Percentiles rank a stretch among this genome's conserved stretches.
phyloP scores from a whole-genome alignment of 2,888 invertebrate genomes.

The Eupithecia inturbata region DNA sequence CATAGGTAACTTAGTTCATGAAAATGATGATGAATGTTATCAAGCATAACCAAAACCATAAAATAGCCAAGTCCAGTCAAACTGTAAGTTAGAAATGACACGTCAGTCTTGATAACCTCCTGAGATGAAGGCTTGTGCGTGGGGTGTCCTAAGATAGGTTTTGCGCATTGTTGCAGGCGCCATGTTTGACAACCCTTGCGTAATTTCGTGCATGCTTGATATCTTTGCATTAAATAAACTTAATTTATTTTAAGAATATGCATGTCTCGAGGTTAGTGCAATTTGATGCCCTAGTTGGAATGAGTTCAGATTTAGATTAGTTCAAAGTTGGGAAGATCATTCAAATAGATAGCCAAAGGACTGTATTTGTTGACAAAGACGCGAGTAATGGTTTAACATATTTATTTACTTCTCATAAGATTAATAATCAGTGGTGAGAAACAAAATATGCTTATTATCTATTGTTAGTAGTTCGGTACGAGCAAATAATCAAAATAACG shows the following conservation, averaged over 20 bases:
- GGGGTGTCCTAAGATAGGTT: conserved; percentile 6
- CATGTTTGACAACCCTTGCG: conserved; percentile 3
- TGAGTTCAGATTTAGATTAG: neutral
- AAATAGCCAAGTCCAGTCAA: neutral
- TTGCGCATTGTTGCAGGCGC: conserved; percentile 2
- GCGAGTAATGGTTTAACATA: too few relatives aligned
- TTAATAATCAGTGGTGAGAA: too few relatives aligned
- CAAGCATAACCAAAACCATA: neutral
- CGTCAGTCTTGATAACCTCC: conserved; percentile 1
- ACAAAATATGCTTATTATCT: too few relatives aligned
- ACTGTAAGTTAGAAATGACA: conserved; percentile 1
- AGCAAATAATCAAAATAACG: too few relatives aligned
- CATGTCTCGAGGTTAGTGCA: neutral
- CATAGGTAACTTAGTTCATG: neutral
- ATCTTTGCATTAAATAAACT: neutral
- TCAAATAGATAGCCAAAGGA: neutral
- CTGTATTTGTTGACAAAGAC: neutral
- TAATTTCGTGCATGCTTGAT: conserved; percentile 4
- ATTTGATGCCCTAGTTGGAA: neutral
- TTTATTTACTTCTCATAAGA: too few relatives aligned
- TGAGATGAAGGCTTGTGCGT: conserved; percentile 4
- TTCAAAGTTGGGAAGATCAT: neutral
- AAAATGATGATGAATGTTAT: neutral
- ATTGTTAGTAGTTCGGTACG: too few relatives aligned
- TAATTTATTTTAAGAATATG: neutral